phyloP scores from a whole-genome alignment of 1,140 invertebrate species.

The Myzus persicae region DNA sequence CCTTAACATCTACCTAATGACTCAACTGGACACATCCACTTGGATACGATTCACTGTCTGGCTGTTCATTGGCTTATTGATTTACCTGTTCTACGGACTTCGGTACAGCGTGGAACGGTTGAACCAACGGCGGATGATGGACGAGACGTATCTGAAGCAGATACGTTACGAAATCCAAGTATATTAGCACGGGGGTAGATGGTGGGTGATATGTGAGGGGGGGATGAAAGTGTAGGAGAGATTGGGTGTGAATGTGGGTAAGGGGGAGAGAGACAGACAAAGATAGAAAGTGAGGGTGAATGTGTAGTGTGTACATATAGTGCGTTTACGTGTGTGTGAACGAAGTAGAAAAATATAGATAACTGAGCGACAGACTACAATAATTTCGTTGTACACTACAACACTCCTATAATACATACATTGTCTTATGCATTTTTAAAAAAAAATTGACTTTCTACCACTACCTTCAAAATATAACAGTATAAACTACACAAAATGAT shows the following conservation, averaged over 20 bases:
- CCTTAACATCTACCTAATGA: slow-evolving; percentile 75
- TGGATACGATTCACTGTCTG: slow-evolving; percentile 75
- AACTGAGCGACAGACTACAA: not conserved
- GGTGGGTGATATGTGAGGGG: no score
- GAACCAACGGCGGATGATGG: not conserved
- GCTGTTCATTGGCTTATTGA: slow-evolving; percentile 66
- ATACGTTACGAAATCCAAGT: slow-evolving; percentile 35
- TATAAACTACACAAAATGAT: not conserved
- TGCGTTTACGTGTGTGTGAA: not conserved
- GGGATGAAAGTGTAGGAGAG: not conserved
- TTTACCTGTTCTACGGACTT: slow-evolving; percentile 46
- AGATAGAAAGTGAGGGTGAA: not conserved
- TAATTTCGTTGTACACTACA: not conserved
- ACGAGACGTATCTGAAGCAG: slow-evolving; percentile 28
- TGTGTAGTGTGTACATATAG: not conserved
- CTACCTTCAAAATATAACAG: not conserved
- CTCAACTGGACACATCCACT: slow-evolving; percentile 71
- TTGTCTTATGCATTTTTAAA: not conserved
- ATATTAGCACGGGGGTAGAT: not conserved
- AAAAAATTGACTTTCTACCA: not conserved
- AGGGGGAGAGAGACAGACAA: not conserved
- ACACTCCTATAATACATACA: not conserved
- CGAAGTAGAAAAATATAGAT: not conserved
- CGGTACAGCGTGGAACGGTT: slow-evolving; percentile 36
- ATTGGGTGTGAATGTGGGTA: not conserved